Percentiles rank a stretch among this genome's conserved stretches.
These are phyloP conservation scores for Zosterops hypoxanthus DNA, from an alignment of 2,113 vertebrate species.

Conservation along the genomic window DNA sequence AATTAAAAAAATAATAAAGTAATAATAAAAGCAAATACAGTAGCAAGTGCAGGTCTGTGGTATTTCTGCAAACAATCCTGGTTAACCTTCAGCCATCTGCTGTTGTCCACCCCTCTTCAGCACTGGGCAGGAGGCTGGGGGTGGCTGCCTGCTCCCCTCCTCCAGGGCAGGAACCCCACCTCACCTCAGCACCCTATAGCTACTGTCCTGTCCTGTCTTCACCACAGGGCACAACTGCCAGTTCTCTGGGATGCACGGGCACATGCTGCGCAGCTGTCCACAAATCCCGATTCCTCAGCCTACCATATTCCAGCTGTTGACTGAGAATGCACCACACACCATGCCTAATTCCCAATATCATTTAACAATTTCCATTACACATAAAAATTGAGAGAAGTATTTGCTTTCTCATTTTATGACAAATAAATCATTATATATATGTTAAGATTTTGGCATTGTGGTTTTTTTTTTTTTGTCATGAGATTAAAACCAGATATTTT, in stretches of 20 bases:
- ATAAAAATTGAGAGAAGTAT: background rate
- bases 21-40: background rate
- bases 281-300: background rate
- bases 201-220: background rate
- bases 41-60: fast-evolving
- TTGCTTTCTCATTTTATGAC: background rate
- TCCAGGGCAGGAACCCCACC: background rate
- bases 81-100: background rate
- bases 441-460: background rate
- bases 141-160: background rate
- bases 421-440: background rate
- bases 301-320: fast-evolving
- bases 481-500: background rate
- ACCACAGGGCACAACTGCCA: fast-evolving
- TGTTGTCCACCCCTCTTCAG: fast-evolving
- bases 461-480: background rate
- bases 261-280: background rate
- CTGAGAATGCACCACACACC: background rate
- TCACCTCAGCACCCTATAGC: fast-evolving
- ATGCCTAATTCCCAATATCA: background rate
- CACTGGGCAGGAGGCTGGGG: background rate
- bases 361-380: background rate
- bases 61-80: background rate
- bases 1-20: background rate
- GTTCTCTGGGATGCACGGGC: background rate